Percentiles rank a stretch among this genome's conserved stretches.
Evolutionary conservation across 1,140 invertebrate genomes (phyloP).

Genomic region (Euglossa dilemma): DNA sequence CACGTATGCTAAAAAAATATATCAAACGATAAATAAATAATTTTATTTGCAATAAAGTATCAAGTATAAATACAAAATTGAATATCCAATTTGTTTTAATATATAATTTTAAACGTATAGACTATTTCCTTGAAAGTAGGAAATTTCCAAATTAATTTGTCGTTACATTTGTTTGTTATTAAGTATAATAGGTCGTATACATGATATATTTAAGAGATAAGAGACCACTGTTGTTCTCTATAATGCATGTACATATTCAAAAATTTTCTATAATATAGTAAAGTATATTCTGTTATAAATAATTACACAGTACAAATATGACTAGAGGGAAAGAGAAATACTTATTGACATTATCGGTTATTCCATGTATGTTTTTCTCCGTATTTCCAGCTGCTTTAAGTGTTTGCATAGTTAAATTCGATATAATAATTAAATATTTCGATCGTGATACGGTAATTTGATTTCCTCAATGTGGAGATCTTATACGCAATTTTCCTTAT

Average conservation of each 20-base stretch:
- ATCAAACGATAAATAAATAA: conserved; percentile 72
- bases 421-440: conserved; percentile 4
- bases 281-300: conserved; percentile 60
- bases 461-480: conserved; percentile 22
- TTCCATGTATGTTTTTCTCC: conserved; percentile 28
- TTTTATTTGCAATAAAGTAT: conserved; percentile 68
- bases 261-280: conserved; percentile 30
- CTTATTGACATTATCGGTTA: conserved; percentile 59
- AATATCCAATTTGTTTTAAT: background rate
- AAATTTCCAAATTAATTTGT: conserved; percentile 14
- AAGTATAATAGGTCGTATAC: background rate
- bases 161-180: background rate
- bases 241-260: conserved; percentile 4
- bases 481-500: conserved; percentile 6
- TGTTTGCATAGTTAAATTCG: conserved; percentile 2
- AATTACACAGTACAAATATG: conserved; percentile 61
- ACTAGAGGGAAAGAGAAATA: conserved; percentile 64
- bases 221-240: background rate
- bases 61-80: conserved; percentile 8
- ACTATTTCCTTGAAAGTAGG: background rate
- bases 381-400: conserved; percentile 8
- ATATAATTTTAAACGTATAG: background rate
- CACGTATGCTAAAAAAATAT: conserved; percentile 23
- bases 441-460: conserved; percentile 14
- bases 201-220: background rate